Base-by-base conservation (phyloP, 2,797 vertebrate genomes). In the Enteromius radiatus region DNA sequence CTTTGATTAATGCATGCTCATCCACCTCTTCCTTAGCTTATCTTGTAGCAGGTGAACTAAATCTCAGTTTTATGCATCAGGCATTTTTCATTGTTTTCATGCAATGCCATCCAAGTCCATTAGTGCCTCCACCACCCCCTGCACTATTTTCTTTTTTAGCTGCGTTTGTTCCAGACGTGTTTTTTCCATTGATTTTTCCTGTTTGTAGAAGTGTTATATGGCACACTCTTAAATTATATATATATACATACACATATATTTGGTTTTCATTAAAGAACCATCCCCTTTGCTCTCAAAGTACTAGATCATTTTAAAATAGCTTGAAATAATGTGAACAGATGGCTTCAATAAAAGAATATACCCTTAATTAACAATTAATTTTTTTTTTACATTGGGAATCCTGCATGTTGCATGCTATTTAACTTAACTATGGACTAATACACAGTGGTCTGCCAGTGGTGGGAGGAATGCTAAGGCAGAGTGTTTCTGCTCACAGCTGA, bases 401-500 rank as follows among this genome's bases (percentile, higher is more conserved):
- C 23, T 5, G 1, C 2, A 2, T 61, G 56, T 61, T 28, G 59
- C 26, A 31, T 21, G 69, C 10, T 73, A 49, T 11, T 52, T 47
- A 52, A 31, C 26, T 71, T 31, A 47, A 45, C 17, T 71, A 11
- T 49, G 43, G 9, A 71, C 45, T 49, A 21, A 31, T 49, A 49
- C 69, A 49, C 43, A 12, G 23, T 69, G 6, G 45, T 69, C 38
- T 49, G 31, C n/a, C 17, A 17, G 52, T 69, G 65, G 47, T 75
- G 65, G 47, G 41, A 77, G 73, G 38, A 47, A 26, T 1, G 17
- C 36, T 71, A 49, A 33, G 75, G 61, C 47, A 78, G 19, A 49
- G 47, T 45, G 19, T n/a, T 43, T n/a, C 41, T 49, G n/a, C 26
- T 26, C 26, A 75, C 36, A 78, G 47, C 47, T 49, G 47, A 49